Conservation (phyloP, 1,140 invertebrate genomes). For the Pachypsylla venusta region DNA sequence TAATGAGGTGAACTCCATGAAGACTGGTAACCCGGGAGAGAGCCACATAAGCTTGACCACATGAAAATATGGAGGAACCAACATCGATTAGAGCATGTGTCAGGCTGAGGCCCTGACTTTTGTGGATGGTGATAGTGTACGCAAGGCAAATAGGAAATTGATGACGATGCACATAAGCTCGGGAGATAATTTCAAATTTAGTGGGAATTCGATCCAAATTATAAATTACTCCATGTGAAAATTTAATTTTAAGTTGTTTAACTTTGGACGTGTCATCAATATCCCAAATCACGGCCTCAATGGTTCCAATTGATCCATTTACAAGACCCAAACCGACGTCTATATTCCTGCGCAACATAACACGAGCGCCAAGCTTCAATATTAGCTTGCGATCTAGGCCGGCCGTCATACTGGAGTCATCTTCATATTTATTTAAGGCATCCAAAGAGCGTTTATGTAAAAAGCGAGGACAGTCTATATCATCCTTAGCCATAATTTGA, state of each 20-base stretch:
- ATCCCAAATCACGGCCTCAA: slow-evolving; percentile 18
- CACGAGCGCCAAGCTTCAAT: slow-evolving; percentile 23
- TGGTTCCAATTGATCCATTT: slow-evolving; percentile 23
- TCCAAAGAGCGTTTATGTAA: slow-evolving; percentile 17
- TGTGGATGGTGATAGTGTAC: slow-evolving; percentile 11
- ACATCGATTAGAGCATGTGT: slow-evolving; percentile 3
- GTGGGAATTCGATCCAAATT: slow-evolving; percentile 21
- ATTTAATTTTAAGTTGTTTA: not conserved
- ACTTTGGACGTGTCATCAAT: not conserved
- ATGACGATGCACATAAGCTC: slow-evolving; percentile 25
- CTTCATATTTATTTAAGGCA: slow-evolving; percentile 12
- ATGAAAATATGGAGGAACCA: slow-evolving; percentile 7
- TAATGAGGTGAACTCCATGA: slow-evolving; percentile 18
- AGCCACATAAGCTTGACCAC: not conserved
- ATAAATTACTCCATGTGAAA: slow-evolving; percentile 13
- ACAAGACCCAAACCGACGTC: slow-evolving; percentile 25
- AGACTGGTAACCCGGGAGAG: slow-evolving; percentile 26
- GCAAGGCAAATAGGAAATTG: slow-evolving; percentile 13
- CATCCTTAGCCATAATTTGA: not conserved
- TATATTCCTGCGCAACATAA: slow-evolving; percentile 29
- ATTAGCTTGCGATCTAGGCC: slow-evolving; percentile 21
- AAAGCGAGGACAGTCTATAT: not conserved
- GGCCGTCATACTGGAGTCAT: slow-evolving; percentile 11
- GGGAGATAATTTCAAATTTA: slow-evolving; percentile 28
- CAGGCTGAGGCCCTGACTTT: slow-evolving; percentile 15